Percentiles rank a stretch among this genome's conserved stretches.
These are phyloP conservation scores for Abrostola tripartita DNA, from an alignment of 2,888 invertebrate genomes.

Conservation along the genomic window DNA sequence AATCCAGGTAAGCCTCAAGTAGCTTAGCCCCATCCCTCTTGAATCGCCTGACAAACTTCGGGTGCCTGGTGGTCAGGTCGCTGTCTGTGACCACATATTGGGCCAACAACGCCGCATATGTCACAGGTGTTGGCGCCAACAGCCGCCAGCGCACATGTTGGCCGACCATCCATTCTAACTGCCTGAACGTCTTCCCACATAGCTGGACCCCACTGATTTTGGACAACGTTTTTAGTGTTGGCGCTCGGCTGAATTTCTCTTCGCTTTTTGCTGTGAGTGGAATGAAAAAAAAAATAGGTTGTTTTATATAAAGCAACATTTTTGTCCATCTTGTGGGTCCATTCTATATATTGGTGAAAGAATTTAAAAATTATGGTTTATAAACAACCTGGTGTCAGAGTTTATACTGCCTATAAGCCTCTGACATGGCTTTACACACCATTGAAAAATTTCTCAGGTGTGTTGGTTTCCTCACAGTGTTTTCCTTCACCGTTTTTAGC, in stretches of 20 bases:
- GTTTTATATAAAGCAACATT: not conserved
- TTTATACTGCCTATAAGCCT: no score
- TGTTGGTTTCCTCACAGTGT: no score
- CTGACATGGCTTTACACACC: no score
- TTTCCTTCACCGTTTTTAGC: no score
- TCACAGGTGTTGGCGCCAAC: slow-evolving; percentile 78
- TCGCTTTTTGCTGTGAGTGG: slow-evolving; percentile 79
- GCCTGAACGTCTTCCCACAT: slow-evolving; percentile 80
- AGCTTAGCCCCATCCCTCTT: slow-evolving; percentile 77
- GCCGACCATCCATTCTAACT: slow-evolving; percentile 85
- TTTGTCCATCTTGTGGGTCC: no score
- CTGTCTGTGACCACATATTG: slow-evolving; percentile 79
- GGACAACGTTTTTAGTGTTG: slow-evolving; percentile 75
- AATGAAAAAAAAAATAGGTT: slow-evolving; percentile 1
- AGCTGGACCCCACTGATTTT: slow-evolving; percentile 77
- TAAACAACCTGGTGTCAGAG: no score
- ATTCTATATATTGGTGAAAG: no score
- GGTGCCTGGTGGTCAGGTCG: slow-evolving; percentile 78
- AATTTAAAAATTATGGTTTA: no score
- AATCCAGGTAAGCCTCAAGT: slow-evolving; percentile 78
- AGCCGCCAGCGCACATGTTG: slow-evolving; percentile 82
- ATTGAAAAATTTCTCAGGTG: no score
- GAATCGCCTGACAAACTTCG: slow-evolving; percentile 78
- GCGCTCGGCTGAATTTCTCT: slow-evolving; percentile 80
- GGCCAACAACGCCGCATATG: slow-evolving; percentile 77